These are phyloP conservation scores for Nemopilema nomurai DNA, from an alignment of 30 jellyfish, hydroid and myxozoan species.

Conservation along the genomic window DNA sequence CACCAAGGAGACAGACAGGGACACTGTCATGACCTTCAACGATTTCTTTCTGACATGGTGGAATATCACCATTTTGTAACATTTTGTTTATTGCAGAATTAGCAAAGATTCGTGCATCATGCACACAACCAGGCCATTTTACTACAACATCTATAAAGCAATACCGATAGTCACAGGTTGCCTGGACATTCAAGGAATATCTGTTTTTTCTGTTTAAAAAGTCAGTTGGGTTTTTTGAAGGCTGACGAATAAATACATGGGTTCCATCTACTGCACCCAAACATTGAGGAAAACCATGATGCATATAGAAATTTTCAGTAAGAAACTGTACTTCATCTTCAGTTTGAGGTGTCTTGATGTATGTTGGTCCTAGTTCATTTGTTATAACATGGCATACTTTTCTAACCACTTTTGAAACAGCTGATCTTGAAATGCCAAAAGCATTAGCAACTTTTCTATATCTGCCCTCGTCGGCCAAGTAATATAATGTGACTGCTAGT, in stretches of 20 bases:
- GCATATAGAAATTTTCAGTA: neutral
- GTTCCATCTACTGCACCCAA: conserved; percentile 57
- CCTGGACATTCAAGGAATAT: conserved; percentile 20
- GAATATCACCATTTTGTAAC: conserved; percentile 23
- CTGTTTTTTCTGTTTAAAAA: conserved; percentile 12
- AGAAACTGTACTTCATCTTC: conserved; percentile 14
- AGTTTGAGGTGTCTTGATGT: conserved; percentile 18
- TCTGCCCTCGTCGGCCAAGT: conserved; percentile 66
- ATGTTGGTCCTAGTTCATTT: conserved; percentile 17
- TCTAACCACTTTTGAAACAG: conserved; percentile 56
- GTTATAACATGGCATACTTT: conserved; percentile 30
- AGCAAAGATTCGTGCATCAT: conserved; percentile 47
- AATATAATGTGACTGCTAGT: conserved; percentile 44
- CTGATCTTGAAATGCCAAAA: conserved; percentile 51
- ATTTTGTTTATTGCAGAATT: conserved; percentile 24
- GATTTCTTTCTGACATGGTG: conserved; percentile 42
- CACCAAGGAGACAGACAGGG: conserved; percentile 69
- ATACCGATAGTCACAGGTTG: conserved; percentile 22
- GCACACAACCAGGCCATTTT: conserved; percentile 54
- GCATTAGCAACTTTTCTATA: conserved; percentile 59
- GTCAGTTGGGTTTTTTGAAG: conserved; percentile 15
- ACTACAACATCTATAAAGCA: conserved; percentile 52
- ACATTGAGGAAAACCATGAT: conserved; percentile 51
- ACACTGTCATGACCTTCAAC: conserved; percentile 58
- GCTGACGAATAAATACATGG: conserved; percentile 38